Percentiles rank a stretch among this genome's conserved stretches.
Conservation (phyloP, 2,888 invertebrate genomes). For the Norana najaformis region DNA sequence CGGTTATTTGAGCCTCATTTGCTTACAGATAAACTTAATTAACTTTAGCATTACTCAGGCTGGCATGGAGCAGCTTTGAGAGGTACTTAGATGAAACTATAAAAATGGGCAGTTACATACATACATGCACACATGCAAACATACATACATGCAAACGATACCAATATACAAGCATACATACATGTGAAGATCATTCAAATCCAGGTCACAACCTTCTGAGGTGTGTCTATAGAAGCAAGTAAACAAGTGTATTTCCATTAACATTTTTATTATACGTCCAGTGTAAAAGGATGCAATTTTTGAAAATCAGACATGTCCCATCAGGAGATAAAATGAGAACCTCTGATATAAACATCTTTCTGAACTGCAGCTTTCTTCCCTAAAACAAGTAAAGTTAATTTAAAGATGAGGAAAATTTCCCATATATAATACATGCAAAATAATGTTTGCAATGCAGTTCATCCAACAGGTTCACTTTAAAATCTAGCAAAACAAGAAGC, state of each 20-base stretch:
- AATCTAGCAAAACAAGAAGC: neutral
- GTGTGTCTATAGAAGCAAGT: neutral
- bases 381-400: neutral
- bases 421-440: neutral
- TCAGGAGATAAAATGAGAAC: conserved; percentile 22
- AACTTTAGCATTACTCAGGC: too few species aligned
- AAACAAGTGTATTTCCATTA: neutral
- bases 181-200: neutral
- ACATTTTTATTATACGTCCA: neutral
- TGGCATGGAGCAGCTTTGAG: too few species aligned
- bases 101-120: too few species aligned
- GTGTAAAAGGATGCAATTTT: conserved; percentile 10
- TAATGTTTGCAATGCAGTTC: neutral
- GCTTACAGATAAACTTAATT: too few species aligned
- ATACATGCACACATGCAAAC: neutral
- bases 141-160: too few species aligned
- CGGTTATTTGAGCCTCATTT: too few species aligned
- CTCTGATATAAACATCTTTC: conserved; percentile 8
- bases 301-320: conserved; percentile 14
- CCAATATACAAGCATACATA: too few species aligned
- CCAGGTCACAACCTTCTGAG: neutral
- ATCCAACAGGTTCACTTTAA: neutral
- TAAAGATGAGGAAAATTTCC: neutral
- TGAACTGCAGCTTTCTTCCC: neutral
- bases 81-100: too few species aligned